Evolutionary conservation across 2,797 vertebrate species (phyloP), one percentile per base, ranked within the genome.

Genomic region (Nothura maculosa): DNA sequence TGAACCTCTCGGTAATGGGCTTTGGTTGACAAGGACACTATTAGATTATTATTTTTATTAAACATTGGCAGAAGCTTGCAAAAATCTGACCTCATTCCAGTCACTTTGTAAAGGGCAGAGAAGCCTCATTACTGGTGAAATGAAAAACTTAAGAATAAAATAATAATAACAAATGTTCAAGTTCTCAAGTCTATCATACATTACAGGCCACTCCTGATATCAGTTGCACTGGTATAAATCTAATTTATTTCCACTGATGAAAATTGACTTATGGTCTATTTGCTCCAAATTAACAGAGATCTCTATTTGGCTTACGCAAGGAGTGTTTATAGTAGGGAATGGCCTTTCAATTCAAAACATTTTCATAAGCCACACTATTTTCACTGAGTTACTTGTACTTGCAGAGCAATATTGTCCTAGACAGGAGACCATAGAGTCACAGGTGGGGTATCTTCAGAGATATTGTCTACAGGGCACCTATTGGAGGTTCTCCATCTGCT

Each of bases 41-140:
- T 85, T 93, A 82, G 69, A 87, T 91, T 92, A 91, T 91, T 80
- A 64, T 66, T 81, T 55, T 84, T 81, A 93, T 73, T 92, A 92
- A 90, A 69, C 1, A 6, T 67, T 95, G 84, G 84, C 95, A 93
- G 81, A 90, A 81, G 60, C 63, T 90, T 87, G 81, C 75, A 93
- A 92, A 90, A 92, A 57, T 78, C 74, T 89, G 86, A 95, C 91
- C 84, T 94, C 87, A 89, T 94, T 92, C 81, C 75, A 81, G 81
- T 67, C 68, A 81, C 42, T 90, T 81, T 60, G 36, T 79, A 81
- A 93, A 88, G 81, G 91, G 85, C 91, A 90, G 67, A 90, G 75
- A 90, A 92, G 81, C 55, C 45, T 60, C n/a, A 84, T 90, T 90
- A 86, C 81, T 68, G 42, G 30, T 93, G 75, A 88, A 94, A 90